Evolutionary conservation across 1,140 invertebrate genomes (phyloP), one percentile per base, ranked within the genome.

Genomic region (Hyphantria cunea): DNA sequence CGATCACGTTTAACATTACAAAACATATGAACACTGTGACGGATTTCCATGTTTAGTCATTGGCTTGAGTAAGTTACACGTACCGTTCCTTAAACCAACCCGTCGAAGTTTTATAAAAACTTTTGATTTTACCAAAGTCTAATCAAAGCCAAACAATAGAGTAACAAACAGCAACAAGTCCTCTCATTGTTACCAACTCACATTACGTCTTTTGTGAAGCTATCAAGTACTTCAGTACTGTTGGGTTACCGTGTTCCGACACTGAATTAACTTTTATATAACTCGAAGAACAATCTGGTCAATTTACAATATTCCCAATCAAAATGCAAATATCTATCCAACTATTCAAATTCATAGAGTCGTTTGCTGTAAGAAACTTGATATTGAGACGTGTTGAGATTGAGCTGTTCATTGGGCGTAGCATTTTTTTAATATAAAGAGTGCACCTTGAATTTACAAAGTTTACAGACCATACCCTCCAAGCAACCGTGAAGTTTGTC

Each of bases 271-370:
- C 59, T 62, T 52, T 52, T 52, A 34, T 41, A 9, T 25, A 12
- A 34, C 13, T 49, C 44, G 37, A 44, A 41, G 42, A 44, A 66
- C 64, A 71, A 64, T 68, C 51, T 58, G 13, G 14, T 12, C 67
- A 61, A 68, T 66, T 66, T 54, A 69, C 70, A 68, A 72, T 71
- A 78, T 75, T 78, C 78, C 73, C 73, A 81, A 80, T 82, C 78
- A 84, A 84, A 82, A 82, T 82, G 79, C 71, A 78, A 82, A 82
- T 82, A 74, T 53, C 41, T 53, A 47, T 55, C 66, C 56, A 52
- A 67, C 71, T 74, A 70, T 71, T 77, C 68, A 76, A 64, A 77
- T 75, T 76, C 73, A 74, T 5, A 25, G 17, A 25, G 62, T 67
- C 59, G 67, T 79, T 71, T 70, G 67, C 64, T 65, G 17, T 48